A percentile compares a stretch with the other conserved stretches of the same genome.
Evolutionary conservation across 2,888 invertebrate species (phyloP).

Genomic region (Leucophenga montana): DNA sequence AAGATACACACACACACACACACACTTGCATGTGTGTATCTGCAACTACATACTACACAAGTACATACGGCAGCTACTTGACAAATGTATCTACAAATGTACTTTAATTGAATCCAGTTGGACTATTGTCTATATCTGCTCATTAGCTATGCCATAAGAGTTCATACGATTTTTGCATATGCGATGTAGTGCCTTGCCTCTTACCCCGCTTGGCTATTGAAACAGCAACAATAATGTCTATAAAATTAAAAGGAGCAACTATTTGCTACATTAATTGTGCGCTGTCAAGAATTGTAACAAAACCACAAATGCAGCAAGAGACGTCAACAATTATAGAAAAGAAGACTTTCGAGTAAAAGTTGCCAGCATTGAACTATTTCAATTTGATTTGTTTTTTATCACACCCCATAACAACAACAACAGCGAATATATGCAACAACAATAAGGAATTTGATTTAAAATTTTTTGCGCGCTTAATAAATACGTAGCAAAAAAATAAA

Average conservation of each 20-base stretch:
- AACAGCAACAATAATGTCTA: constrained; percentile 2
- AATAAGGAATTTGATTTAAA: background rate
- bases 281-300: constrained; percentile 22
- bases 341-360: constrained; percentile 11
- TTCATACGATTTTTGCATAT: constrained; percentile 25
- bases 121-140: constrained; percentile 4
- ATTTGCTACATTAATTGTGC: background rate
- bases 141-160: constrained; percentile 22
- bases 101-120: background rate
- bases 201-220: background rate
- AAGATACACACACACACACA: background rate
- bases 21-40: background rate
- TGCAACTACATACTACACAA: background rate
- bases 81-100: background rate
- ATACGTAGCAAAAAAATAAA: constrained; percentile 6
- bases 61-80: no score
- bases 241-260: background rate
- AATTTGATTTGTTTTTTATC: background rate
- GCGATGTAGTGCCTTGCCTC: background rate
- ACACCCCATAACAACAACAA: constrained; percentile 8
- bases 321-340: background rate
- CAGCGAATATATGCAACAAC: no score
- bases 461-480: constrained; percentile 16
- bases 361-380: constrained; percentile 16
- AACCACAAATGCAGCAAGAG: background rate